A percentile compares a stretch with the other conserved stretches of the same genome.
Conservation (phyloP, 2,113 vertebrate genomes). For the Myrmophylax atrothorax region DNA sequence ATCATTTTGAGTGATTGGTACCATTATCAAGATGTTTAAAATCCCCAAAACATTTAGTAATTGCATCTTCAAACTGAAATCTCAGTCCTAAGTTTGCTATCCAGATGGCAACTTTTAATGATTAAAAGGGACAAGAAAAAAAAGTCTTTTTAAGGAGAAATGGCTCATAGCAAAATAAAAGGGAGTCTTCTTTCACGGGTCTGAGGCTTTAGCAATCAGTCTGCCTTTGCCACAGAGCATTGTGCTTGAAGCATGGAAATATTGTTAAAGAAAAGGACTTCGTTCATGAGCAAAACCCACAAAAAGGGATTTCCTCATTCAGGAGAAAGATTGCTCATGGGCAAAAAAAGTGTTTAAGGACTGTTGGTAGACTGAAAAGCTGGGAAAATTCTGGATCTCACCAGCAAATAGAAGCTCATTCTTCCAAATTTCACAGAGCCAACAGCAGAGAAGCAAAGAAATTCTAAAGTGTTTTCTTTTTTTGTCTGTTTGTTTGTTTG, state of each 20-base stretch:
- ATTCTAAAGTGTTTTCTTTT: not conserved
- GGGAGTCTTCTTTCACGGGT: not conserved
- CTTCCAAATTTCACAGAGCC: not conserved
- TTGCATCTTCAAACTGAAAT: not conserved
- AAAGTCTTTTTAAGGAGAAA: not conserved
- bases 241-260: not conserved
- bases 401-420: not conserved
- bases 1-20: not conserved
- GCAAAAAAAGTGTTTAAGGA: not conserved
- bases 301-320: slow-evolving; percentile 1
- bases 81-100: not conserved
- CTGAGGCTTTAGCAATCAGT: not conserved
- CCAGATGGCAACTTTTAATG: not conserved
- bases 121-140: not conserved
- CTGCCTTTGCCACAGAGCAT: not conserved
- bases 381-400: not conserved
- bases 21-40: not conserved
- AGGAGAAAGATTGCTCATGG: not conserved
- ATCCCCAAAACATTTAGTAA: not conserved
- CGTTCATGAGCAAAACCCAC: not conserved
- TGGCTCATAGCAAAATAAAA: not conserved
- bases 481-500: not conserved
- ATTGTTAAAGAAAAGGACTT: not conserved
- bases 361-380: not conserved
- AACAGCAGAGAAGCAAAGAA: not conserved